Evolutionary conservation across 2,797 vertebrate species (phyloP).

Genomic region (Smutsia temminckii): DNA sequence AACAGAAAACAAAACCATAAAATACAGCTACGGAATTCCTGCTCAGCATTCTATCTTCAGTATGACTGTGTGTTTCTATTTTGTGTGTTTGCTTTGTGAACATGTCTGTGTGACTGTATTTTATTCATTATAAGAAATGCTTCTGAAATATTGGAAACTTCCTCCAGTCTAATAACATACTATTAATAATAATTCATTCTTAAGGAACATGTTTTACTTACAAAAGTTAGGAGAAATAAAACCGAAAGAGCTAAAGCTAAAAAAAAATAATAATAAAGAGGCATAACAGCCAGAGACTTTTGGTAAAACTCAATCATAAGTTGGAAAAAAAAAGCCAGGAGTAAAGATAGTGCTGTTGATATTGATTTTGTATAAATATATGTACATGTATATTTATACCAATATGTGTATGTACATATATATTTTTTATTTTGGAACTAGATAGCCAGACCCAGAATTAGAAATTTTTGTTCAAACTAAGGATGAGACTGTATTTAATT

Average conservation of each 20-base stretch:
- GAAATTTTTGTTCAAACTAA: slow-evolving; percentile 4
- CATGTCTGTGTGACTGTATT: background rate
- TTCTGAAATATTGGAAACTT: background rate
- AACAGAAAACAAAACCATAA: slow-evolving; percentile 8
- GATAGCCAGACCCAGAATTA: background rate
- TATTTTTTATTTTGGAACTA: background rate
- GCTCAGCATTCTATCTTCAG: background rate
- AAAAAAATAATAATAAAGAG: background rate
- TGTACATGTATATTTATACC: background rate
- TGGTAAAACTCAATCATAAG: background rate
- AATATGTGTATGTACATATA: background rate
- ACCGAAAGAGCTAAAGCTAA: background rate
- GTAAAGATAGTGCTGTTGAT: background rate
- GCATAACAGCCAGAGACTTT: background rate
- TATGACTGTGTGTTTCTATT: background rate
- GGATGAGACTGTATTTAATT: background rate
- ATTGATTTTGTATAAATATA: background rate
- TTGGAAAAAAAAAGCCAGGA: background rate
- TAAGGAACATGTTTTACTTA: background rate
- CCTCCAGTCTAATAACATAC: background rate
- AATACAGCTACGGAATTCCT: background rate
- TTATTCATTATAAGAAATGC: background rate
- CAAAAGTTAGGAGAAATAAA: background rate
- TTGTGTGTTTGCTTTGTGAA: background rate
- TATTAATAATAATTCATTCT: slow-evolving; percentile 5